Conservation (phyloP, 2,113 vertebrate genomes). For the Myrmecophaga tridactyla region DNA sequence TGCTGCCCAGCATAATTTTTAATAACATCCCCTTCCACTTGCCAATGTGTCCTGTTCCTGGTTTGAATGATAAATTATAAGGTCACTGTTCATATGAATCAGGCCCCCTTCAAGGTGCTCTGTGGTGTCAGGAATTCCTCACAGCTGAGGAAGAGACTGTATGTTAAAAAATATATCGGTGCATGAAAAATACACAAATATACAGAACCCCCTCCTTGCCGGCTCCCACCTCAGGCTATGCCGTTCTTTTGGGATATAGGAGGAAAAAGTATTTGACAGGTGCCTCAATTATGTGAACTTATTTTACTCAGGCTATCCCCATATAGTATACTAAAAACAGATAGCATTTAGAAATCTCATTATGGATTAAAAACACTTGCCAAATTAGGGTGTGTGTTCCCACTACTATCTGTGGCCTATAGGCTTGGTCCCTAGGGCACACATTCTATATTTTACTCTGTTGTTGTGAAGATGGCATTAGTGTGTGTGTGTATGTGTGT, state of each 20-base stretch:
- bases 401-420: constrained; percentile 57
- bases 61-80: background rate
- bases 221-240: background rate
- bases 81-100: background rate
- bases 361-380: constrained; percentile 66
- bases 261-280: constrained; percentile 43
- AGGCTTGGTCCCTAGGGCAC: background rate
- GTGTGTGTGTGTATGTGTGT: background rate
- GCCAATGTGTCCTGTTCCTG: background rate
- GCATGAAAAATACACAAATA: background rate
- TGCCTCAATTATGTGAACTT: constrained; percentile 62
- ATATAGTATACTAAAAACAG: constrained; percentile 65
- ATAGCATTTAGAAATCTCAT: constrained; percentile 65
- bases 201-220: background rate
- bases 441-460: constrained; percentile 24
- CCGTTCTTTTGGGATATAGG: background rate
- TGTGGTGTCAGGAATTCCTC: background rate
- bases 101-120: background rate
- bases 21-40: background rate
- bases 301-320: constrained; percentile 63
- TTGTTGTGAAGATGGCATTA: background rate
- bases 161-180: background rate
- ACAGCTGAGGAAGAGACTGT: background rate
- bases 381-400: constrained; percentile 70
- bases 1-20: background rate